These are phyloP conservation scores for Siniperca obscura DNA, from an alignment of 2,797 vertebrate species.

Conservation along the genomic window DNA sequence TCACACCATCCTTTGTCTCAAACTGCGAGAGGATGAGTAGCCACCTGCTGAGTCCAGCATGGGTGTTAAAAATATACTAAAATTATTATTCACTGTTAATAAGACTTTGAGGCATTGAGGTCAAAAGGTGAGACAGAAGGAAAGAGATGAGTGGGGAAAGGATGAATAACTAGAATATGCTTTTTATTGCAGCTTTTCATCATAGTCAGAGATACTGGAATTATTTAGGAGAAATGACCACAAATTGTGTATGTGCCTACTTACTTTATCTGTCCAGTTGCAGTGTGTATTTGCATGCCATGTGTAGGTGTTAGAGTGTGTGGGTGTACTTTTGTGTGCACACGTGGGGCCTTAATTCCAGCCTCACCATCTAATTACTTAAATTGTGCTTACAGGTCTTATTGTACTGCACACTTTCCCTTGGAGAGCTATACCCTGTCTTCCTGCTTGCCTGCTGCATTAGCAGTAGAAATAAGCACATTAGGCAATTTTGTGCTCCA, in stretches of 20 bases:
- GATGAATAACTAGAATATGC: conserved; percentile 28
- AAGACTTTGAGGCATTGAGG: conserved; percentile 59
- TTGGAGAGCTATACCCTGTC: conserved; percentile 71
- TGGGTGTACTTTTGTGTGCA: conserved; percentile 33
- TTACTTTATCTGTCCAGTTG: conserved; percentile 28
- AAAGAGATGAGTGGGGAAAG: conserved; percentile 9
- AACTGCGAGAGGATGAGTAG: conserved; percentile 55
- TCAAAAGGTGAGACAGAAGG: conserved; percentile 53
- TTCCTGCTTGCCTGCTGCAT: conserved; percentile 79
- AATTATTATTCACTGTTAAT: conserved; percentile 71
- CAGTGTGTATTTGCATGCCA: conserved; percentile 33
- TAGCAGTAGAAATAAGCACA: conserved; percentile 83
- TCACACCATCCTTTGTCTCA: conserved; percentile 74
- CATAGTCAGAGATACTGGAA: conserved; percentile 36
- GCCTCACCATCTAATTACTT: conserved; percentile 81
- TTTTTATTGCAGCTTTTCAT: conserved; percentile 61
- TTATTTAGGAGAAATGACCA: conserved; percentile 48
- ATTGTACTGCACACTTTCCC: conserved; percentile 76
- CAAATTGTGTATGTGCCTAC: conserved; percentile 21
- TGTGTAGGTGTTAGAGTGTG: conserved; percentile 31
- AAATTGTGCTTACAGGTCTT: conserved; percentile 86
- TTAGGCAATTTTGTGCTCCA: conserved; percentile 83
- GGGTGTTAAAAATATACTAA: conserved; percentile 63
- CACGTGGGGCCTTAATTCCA: conserved; percentile 65
- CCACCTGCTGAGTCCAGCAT: conserved; percentile 63